phyloP scores from a whole-genome alignment of 1,140 invertebrate genomes.

The Planococcus citri region DNA sequence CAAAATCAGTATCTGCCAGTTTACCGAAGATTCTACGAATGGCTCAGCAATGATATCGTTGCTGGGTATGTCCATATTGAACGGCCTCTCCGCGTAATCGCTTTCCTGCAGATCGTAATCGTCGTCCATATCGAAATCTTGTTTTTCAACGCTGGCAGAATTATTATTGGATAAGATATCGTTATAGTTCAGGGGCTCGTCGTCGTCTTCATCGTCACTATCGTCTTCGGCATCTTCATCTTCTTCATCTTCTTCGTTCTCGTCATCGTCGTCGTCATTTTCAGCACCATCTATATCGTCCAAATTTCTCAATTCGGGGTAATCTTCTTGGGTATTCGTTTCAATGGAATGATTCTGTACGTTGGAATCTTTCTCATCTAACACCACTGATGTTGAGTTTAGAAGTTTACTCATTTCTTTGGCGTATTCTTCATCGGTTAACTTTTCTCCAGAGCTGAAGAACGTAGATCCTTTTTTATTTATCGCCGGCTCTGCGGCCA shows the following conservation, averaged over 20 bases:
- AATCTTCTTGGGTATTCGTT: background rate
- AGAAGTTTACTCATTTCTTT: background rate
- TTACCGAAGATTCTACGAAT: slow-evolving; percentile 29
- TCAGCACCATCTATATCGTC: background rate
- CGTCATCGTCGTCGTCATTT: slow-evolving; percentile 2
- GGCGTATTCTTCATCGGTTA: background rate
- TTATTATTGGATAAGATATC: too few species aligned
- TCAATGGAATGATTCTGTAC: background rate
- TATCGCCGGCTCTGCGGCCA: background rate
- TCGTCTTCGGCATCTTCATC: background rate
- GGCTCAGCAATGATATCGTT: slow-evolving; percentile 24
- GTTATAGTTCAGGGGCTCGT: background rate
- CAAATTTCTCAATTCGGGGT: background rate
- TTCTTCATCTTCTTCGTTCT: background rate
- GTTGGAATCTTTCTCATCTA: background rate
- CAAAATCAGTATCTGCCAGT: slow-evolving; percentile 48
- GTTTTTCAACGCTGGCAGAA: too few species aligned
- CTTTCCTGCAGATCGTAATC: too few species aligned
- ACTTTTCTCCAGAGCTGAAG: background rate
- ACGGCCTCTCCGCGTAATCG: too few species aligned
- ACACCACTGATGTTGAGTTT: background rate
- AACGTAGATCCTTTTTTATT: background rate
- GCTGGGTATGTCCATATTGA: background rate
- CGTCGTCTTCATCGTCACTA: background rate
- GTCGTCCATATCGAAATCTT: too few species aligned